Conservation (phyloP, 2,797 vertebrate species). For the Hoplostethus mediterraneus region DNA sequence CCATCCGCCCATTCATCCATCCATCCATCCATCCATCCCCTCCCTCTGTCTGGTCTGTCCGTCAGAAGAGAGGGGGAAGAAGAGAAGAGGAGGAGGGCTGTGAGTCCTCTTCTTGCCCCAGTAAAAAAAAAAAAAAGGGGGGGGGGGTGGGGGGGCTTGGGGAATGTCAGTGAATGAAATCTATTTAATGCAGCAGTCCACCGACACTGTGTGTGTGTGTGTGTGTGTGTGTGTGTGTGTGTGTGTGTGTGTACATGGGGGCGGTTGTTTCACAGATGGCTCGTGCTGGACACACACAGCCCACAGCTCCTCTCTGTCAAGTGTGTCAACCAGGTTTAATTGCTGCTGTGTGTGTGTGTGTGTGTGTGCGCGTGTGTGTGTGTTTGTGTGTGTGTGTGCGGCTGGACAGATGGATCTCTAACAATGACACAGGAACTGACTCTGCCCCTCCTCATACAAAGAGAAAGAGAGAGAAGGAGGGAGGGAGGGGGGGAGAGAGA, state of each 20-base stretch:
- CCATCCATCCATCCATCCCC: constrained; percentile 11
- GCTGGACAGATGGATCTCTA: constrained; percentile 66
- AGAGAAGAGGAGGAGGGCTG: constrained; percentile 15
- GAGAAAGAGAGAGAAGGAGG: constrained; percentile 46
- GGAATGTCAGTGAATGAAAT: constrained; percentile 63
- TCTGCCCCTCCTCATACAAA: constrained; percentile 54
- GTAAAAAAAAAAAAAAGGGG: neutral
- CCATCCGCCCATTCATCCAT: constrained; percentile 24
- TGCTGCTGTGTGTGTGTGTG: constrained; percentile 52
- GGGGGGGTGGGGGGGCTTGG: constrained; percentile 14
- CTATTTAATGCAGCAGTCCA: constrained; percentile 53
- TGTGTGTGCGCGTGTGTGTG: constrained; percentile 26
- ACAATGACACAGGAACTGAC: constrained; percentile 80
- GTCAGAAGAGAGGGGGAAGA: constrained; percentile 51
- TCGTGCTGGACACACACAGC: constrained; percentile 71
- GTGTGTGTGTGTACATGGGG: constrained; percentile 7
- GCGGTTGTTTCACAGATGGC: constrained; percentile 76
- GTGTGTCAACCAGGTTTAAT: constrained; percentile 83
- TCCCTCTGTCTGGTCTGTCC: constrained; percentile 60
- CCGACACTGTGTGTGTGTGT: constrained; percentile 35
- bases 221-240: constrained; percentile 24
- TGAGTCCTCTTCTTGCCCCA: constrained; percentile 7
- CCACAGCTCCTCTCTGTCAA: constrained; percentile 76
- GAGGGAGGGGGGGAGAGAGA: constrained; percentile 25
- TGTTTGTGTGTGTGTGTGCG: neutral